Percentiles rank a stretch among this genome's conserved stretches.
Evolutionary conservation across 2,797 vertebrate genomes (phyloP).

Genomic region (Vireo griseus): DNA sequence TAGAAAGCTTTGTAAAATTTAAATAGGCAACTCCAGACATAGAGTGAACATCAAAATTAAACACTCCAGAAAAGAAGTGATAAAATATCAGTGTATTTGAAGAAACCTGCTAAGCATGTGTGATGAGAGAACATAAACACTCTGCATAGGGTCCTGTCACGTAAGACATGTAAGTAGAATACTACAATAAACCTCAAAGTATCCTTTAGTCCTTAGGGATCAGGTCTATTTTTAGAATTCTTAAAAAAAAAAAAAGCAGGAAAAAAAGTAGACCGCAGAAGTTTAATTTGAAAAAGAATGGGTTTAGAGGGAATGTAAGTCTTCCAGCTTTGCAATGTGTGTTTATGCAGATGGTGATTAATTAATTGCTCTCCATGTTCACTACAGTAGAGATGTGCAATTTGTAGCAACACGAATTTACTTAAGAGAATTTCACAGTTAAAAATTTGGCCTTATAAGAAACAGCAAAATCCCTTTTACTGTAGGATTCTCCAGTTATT

Average conservation of each 20-base stretch:
- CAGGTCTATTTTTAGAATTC: background rate
- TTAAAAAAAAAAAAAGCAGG: background rate
- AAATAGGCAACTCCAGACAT: background rate
- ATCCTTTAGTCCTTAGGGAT: background rate
- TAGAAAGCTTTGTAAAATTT: background rate
- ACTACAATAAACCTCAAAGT: background rate
- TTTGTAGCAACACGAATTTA: background rate
- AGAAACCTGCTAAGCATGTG: background rate
- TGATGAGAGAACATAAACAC: background rate
- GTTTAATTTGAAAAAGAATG: background rate
- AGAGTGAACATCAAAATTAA: background rate
- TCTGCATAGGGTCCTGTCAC: background rate
- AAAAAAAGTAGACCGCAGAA: background rate
- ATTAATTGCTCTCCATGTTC: background rate
- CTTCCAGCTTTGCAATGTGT: background rate
- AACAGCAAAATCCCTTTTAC: background rate
- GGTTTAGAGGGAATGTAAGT: background rate
- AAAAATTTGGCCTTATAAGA: background rate
- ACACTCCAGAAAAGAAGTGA: background rate
- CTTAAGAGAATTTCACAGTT: background rate
- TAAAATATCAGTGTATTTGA: background rate
- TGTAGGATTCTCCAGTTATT: background rate
- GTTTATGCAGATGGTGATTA: background rate
- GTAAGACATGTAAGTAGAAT: rapidly evolving
- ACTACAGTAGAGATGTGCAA: background rate